Conservation (phyloP, 2,888 invertebrate genomes). For the Ptilodon capucinus region DNA sequence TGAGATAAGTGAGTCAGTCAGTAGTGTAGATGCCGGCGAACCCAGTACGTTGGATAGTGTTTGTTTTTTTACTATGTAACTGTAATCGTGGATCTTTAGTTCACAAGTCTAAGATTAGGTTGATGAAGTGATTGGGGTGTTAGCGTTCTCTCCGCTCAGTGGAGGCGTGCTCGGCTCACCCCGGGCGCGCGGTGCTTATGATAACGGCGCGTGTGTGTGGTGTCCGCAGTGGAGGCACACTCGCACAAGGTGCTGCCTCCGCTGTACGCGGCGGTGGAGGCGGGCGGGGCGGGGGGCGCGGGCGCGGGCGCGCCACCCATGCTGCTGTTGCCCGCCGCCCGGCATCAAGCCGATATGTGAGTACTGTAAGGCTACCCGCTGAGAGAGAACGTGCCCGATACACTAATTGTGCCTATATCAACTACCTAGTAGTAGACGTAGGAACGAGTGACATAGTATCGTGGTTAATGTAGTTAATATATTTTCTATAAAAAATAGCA, state of each 20-base stretch:
- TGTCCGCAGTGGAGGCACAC: conserved; percentile 70
- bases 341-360: conserved; percentile 60
- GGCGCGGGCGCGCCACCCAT: conserved; percentile 36
- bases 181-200: conserved; percentile 14
- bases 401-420: not conserved
- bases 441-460: too few relatives aligned
- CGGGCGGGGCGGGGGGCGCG: conserved; percentile 37
- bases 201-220: conserved; percentile 48
- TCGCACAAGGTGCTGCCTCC: conserved; percentile 75
- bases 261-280: conserved; percentile 75
- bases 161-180: not conserved
- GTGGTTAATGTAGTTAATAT: too few relatives aligned
- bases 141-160: not conserved
- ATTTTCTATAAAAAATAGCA: too few relatives aligned
- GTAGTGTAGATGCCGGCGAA: not conserved
- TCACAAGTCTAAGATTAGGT: too few relatives aligned
- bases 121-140: too few relatives aligned
- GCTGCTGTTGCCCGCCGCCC: conserved; percentile 55
- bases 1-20: not conserved
- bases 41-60: too few relatives aligned
- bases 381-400: not conserved
- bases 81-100: too few relatives aligned
- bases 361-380: conserved; percentile 35
- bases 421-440: too few relatives aligned
- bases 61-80: too few relatives aligned